Percentiles rank a stretch among this genome's conserved stretches.
phyloP scores from a whole-genome alignment of 2,797 vertebrate species.

The Eulemur coronatus region DNA sequence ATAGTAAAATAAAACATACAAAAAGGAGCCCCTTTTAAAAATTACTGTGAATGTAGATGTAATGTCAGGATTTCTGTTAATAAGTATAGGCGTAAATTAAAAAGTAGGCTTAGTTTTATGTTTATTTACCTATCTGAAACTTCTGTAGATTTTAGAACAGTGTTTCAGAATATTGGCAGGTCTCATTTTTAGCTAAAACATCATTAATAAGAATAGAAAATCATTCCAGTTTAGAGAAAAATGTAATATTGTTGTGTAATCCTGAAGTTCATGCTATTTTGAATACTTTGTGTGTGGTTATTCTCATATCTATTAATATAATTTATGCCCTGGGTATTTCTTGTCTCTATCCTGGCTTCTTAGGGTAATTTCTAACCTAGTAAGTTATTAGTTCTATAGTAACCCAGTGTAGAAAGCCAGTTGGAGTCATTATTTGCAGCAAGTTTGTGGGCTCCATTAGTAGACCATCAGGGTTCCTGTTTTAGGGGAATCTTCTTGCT shows the following conservation, averaged over 20 bases:
- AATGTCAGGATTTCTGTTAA: not conserved
- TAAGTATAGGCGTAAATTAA: not conserved
- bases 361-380: not conserved
- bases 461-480: not conserved
- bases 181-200: conserved; percentile 20
- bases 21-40: not conserved
- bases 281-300: not conserved
- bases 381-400: not conserved
- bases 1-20: not conserved
- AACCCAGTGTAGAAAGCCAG: not conserved
- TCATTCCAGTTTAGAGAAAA: not conserved
- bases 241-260: not conserved
- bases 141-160: not conserved
- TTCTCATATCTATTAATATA: not conserved
- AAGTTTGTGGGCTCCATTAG: not conserved
- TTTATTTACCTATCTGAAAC: conserved; percentile 27
- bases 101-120: not conserved
- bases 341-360: not conserved
- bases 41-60: not conserved
- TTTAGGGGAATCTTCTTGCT: not conserved
- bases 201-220: not conserved
- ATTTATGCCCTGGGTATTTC: conserved; percentile 15
- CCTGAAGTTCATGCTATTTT: not conserved
- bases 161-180: not conserved
- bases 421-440: not conserved